Evolutionary conservation across 1,140 invertebrate genomes (phyloP).

Genomic region (Anagrus nilaparvatae): DNA sequence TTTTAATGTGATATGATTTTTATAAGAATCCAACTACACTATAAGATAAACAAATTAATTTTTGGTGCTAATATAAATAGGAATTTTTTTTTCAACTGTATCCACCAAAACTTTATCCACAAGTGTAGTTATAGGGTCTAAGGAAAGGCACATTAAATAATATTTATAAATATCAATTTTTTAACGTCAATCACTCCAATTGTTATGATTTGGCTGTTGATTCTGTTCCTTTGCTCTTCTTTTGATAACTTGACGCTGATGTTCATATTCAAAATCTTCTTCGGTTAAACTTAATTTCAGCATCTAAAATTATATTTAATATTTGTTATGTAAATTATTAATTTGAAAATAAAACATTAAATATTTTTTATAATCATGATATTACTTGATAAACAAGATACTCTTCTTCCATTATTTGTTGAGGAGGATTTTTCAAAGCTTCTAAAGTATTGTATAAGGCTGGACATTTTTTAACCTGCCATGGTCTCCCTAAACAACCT

Average conservation of each 20-base stretch:
- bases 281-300: constrained; percentile 60
- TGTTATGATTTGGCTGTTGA: constrained; percentile 8
- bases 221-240: constrained; percentile 28
- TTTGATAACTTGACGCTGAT: constrained; percentile 52
- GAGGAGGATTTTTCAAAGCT: constrained; percentile 73
- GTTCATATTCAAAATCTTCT: constrained; percentile 75
- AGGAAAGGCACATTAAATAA: constrained; percentile 12
- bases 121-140: too few species aligned
- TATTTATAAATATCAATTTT: constrained; percentile 6
- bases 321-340: constrained; percentile 1
- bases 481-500: constrained; percentile 62
- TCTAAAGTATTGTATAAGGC: constrained; percentile 87
- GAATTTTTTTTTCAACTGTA: too few species aligned
- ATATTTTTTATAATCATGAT: constrained; percentile 10
- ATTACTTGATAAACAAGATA: constrained; percentile 78
- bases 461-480: constrained; percentile 67
- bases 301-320: constrained; percentile 33
- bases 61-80: too few species aligned
- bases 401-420: constrained; percentile 73
- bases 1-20: constrained; percentile 11
- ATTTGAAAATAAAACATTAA: too few species aligned
- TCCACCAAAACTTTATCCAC: too few species aligned
- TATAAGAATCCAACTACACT: too few species aligned
- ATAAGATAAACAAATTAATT: too few species aligned
- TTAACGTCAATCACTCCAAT: constrained; percentile 11